phyloP scores from a whole-genome alignment of 2,797 vertebrate species.

The Xenops minutus region DNA sequence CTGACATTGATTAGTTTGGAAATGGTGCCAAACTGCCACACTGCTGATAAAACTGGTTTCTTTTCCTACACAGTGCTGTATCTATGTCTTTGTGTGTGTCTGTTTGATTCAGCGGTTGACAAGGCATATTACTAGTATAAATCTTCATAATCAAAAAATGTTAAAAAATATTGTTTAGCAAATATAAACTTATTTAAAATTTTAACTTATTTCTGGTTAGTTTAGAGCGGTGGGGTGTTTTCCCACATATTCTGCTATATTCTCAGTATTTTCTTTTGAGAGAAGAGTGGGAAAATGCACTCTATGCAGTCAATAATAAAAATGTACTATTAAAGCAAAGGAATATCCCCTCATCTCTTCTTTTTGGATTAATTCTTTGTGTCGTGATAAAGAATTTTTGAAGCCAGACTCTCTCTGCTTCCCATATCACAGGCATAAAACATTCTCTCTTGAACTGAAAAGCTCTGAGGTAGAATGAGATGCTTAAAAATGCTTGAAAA shows the following conservation, averaged over 20 bases:
- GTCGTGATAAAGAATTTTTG: background rate
- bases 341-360: background rate
- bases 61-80: background rate
- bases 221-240: background rate
- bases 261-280: background rate
- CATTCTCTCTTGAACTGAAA: background rate
- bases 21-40: background rate
- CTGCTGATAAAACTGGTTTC: background rate
- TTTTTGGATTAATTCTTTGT: background rate
- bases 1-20: background rate
- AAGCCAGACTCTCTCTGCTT: background rate
- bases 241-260: background rate
- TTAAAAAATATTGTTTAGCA: background rate
- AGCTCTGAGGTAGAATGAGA: background rate
- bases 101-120: background rate
- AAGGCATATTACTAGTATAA: background rate
- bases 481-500: background rate
- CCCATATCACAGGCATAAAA: background rate
- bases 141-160: background rate
- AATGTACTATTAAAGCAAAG: background rate
- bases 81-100: fast-evolving
- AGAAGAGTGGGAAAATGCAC: background rate
- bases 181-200: background rate
- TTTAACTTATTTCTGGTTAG: background rate
- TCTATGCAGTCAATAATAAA: background rate